phyloP scores from a whole-genome alignment of 2,888 invertebrate species.

The Acleris literana region DNA sequence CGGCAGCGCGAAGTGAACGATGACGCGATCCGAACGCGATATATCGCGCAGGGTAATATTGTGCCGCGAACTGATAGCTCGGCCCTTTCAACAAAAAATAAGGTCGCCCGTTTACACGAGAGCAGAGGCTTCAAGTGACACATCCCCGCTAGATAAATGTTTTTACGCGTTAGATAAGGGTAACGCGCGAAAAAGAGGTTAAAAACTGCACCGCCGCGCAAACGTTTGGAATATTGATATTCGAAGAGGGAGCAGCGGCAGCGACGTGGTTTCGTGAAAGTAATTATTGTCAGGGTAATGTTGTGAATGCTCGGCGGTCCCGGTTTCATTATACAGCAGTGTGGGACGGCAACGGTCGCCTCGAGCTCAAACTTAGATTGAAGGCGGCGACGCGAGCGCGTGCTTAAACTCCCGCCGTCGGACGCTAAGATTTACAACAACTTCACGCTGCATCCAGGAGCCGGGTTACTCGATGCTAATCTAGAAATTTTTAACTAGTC shows the following conservation, averaged over 20 bases:
- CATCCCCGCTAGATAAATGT: conserved; percentile 78
- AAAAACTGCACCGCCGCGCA: conserved; percentile 52
- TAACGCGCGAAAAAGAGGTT: conserved; percentile 61
- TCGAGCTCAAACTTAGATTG: conserved; percentile 83
- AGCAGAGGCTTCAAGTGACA: conserved; percentile 80
- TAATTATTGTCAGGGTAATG: conserved; percentile 71
- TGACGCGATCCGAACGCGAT: conserved; percentile 76
- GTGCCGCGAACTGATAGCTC: conserved; percentile 77
- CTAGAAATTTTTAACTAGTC: conserved; percentile 29
- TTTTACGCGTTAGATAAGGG: conserved; percentile 75
- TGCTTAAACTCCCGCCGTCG: conserved; percentile 75
- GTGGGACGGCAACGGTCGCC: conserved; percentile 67
- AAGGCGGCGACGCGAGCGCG: conserved; percentile 75
- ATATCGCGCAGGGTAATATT: conserved; percentile 78
- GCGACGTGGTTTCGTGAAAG: conserved; percentile 48
- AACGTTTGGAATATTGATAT: conserved; percentile 15
- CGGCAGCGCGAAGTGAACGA: conserved; percentile 59
- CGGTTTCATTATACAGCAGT: conserved; percentile 78
- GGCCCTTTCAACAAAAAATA: conserved; percentile 78
- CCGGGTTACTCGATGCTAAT: conserved; percentile 30
- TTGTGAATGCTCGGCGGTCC: conserved; percentile 66
- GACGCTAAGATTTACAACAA: conserved; percentile 69
- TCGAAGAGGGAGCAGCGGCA: not conserved
- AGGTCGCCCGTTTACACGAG: conserved; percentile 79
- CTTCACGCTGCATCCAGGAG: conserved; percentile 50